Base-by-base conservation (phyloP, 2,888 invertebrate genomes). In the Hyalella azteca region DNA sequence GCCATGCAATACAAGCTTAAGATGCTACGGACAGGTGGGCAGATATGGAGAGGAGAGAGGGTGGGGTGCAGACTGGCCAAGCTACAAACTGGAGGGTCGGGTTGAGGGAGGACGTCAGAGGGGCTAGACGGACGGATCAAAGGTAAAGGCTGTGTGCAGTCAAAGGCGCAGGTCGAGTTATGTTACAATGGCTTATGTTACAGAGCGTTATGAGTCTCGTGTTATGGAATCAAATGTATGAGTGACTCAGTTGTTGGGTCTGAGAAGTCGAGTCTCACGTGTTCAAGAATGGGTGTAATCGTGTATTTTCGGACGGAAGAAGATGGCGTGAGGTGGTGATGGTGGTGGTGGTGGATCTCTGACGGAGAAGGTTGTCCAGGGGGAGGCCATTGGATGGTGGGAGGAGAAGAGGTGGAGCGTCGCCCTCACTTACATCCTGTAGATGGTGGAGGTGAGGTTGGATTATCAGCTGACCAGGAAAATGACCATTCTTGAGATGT, bases 401-500 rank as follows among this genome's bases (percentile, higher is more conserved):
- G 48, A 79, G 73, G 45, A 60, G 36, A 49, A 50, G 49, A 39
- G 29, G 50, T 36, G 45, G 73, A 49, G 50, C 54, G 77, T 77
- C 45, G 45, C 75, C 73, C 78, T 78, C 80, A 83, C 83, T 83
- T 83, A 83, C 83, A 83, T 83, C 83, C 81, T 81, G 83, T 79
- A 83, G 76, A 66, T 83, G 83, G 79, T 81, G 83, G 77, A 79
- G 80, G 29, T 80, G 81, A n/a, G 79, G 83, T 32, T 80, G 83
- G 29, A 76, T 80, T 79, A 83, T 79, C 50, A 83, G 73, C 36
- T 79, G 79, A 49, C 73, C 78, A 54, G 79, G 77, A 39, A 83
- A 80, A 54, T 83, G 83, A 78, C 83, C 83, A 75, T 83, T 83
- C 83, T 83, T 83, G 78, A 83, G 32, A 80, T 83, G 83, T 77